phyloP scores from a whole-genome alignment of 2,888 invertebrate genomes.

The Prostheceraeus crozeri region DNA sequence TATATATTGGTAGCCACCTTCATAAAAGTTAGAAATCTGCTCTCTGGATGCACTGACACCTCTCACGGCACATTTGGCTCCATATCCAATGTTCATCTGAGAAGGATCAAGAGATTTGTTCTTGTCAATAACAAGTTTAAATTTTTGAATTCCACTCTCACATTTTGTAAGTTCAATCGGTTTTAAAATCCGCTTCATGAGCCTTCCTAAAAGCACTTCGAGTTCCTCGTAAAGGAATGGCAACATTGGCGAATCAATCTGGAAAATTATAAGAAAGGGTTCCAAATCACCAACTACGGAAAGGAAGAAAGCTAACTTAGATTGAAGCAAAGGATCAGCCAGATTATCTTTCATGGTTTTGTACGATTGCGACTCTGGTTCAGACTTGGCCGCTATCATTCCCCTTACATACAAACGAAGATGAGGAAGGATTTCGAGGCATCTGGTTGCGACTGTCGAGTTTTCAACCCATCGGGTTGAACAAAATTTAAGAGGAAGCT shows the following conservation, averaged over 20 bases:
- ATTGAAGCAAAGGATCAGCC: constrained; percentile 13
- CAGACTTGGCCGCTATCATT: not conserved
- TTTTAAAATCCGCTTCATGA: constrained; percentile 17
- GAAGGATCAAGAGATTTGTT: not conserved
- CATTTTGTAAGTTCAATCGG: no score
- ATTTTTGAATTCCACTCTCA: no score
- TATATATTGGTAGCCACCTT: no score
- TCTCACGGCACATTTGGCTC: constrained; percentile 6
- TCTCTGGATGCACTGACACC: no score
- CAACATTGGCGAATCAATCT: constrained; percentile 10
- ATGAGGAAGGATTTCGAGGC: constrained; percentile 13
- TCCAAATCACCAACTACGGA: constrained; percentile 16
- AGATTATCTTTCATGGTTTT: constrained; percentile 12
- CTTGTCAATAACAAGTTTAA: not conserved
- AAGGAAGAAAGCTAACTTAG: constrained; percentile 15
- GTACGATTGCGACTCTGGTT: constrained; percentile 4
- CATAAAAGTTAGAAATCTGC: no score
- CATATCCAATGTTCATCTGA: constrained; percentile 12
- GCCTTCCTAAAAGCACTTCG: not conserved
- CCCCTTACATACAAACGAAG: constrained; percentile 6
- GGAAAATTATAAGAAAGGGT: not conserved
- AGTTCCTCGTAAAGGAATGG: constrained; percentile 20
- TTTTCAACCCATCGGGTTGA: constrained; percentile 18
- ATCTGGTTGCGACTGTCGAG: constrained; percentile 17
- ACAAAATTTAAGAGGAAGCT: constrained; percentile 17